Evolutionary conservation across 1,140 invertebrate genomes (phyloP).

Genomic region (Nilaparvata lugens): DNA sequence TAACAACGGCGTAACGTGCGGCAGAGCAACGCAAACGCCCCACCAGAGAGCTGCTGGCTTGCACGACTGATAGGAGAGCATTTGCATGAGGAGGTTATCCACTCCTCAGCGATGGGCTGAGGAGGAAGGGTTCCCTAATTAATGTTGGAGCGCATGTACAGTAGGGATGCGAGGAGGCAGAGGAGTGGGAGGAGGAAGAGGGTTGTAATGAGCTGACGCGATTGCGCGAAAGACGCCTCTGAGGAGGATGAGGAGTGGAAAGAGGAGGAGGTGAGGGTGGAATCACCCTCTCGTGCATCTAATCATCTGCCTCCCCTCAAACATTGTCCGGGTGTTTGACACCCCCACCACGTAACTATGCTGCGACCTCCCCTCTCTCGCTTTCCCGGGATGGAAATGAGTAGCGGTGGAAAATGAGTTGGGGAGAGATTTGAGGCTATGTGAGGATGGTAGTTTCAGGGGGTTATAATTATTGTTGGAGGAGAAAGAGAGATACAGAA

Average conservation of each 20-base stretch:
- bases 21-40: too few species aligned
- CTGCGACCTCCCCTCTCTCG: background rate
- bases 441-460: too few species aligned
- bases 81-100: background rate
- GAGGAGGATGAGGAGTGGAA: background rate
- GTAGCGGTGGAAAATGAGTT: too few species aligned
- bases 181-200: too few species aligned
- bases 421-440: too few species aligned
- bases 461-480: too few species aligned
- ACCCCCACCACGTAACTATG: background rate
- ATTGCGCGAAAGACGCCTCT: background rate
- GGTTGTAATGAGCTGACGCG: background rate
- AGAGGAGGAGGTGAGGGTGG: background rate
- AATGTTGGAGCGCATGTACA: conserved; percentile 1
- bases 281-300: conserved; percentile 3
- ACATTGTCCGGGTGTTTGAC: background rate
- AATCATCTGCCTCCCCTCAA: background rate
- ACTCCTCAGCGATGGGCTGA: too few species aligned
- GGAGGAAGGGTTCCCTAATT: background rate
- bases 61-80: background rate
- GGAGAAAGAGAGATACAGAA: too few species aligned
- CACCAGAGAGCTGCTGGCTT: too few species aligned
- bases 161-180: too few species aligned
- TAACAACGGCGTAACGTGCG: too few species aligned
- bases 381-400: too few species aligned